Evolutionary conservation across 2,888 invertebrate species (phyloP), one percentile per base, ranked within the genome.

Genomic region (Papilio protenor): DNA sequence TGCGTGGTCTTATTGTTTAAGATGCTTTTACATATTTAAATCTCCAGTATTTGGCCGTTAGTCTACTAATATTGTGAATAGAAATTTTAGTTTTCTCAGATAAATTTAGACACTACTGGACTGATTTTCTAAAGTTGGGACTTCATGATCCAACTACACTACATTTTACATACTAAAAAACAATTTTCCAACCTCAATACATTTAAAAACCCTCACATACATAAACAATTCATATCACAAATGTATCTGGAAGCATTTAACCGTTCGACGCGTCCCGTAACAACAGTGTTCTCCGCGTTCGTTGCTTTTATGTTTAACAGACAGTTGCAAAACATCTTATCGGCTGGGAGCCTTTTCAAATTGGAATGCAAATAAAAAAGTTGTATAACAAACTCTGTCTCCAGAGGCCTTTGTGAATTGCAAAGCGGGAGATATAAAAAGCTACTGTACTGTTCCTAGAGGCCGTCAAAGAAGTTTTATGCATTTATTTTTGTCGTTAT

Each of bases 361-460:
- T 79, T 79, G 77, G 79, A 81, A 81, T 79, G 80, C 78, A 81
- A 81, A 81, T 82, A 82, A 80, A 79, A 79, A 79, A 77, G 79
- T 80, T 80, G 72, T 70, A 80, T 71, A 80, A 78, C 79, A 79
- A 79, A 80, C 72, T 77, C 77, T 75, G 76, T 72, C 78, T 75
- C 78, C 71, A 64, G 77, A 75, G 73, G 80, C 77, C 80, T 81
- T 82, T 81, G 81, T 82, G 80, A 78, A 74, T 73, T 77, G 73
- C 73, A 77, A 69, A 77, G 71, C 74, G 57, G 78, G 27, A 74
- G 84, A 85, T 83, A 85, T 82, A 84, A 86, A 84, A 87, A 77
- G 57, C 66, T 55, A 57, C 73, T 74, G 77, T 74, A 21, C 69
- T 59, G 23, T 77, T 61, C 73, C 74, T 45, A 59, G 77, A 33